Percentiles rank a stretch among this genome's conserved stretches.
phyloP scores from a whole-genome alignment of 2,797 vertebrate species.

The Arrhamphus sclerolepis region DNA sequence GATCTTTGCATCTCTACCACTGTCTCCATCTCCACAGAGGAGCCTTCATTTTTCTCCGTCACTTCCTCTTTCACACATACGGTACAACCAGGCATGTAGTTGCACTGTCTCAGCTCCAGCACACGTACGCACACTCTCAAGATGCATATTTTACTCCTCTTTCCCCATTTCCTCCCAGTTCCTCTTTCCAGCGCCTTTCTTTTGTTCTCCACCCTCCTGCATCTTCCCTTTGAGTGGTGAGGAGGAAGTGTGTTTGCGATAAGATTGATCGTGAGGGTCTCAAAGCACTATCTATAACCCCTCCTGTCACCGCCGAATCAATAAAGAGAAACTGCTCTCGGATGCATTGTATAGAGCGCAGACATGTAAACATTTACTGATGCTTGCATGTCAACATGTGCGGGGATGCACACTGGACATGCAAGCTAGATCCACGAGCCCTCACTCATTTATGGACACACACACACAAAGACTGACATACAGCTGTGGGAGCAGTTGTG shows the following conservation, averaged over 20 bases:
- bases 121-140: constrained; percentile 11
- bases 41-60: constrained; percentile 59
- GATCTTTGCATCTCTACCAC: constrained; percentile 48
- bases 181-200: constrained; percentile 4
- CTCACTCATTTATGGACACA: not conserved
- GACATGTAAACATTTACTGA: constrained; percentile 17
- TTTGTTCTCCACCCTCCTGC: constrained; percentile 3
- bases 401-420: not conserved
- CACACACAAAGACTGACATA: constrained; percentile 38
- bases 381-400: not conserved
- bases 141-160: constrained; percentile 7
- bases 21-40: constrained; percentile 49
- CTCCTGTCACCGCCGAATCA: constrained; percentile 56
- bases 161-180: not conserved
- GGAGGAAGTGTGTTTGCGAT: constrained; percentile 56
- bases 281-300: constrained; percentile 64
- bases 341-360: constrained; percentile 29
- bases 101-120: constrained; percentile 8
- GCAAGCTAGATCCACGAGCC: too few relatives aligned
- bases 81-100: constrained; percentile 7
- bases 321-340: constrained; percentile 52
- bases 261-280: constrained; percentile 61
- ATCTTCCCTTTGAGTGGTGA: constrained; percentile 28
- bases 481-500: constrained; percentile 68
- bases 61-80: constrained; percentile 53